Percentiles rank a stretch among this genome's conserved stretches.
phyloP scores from a whole-genome alignment of 2,797 vertebrate genomes.

The Acipenser oxyrinchus region DNA sequence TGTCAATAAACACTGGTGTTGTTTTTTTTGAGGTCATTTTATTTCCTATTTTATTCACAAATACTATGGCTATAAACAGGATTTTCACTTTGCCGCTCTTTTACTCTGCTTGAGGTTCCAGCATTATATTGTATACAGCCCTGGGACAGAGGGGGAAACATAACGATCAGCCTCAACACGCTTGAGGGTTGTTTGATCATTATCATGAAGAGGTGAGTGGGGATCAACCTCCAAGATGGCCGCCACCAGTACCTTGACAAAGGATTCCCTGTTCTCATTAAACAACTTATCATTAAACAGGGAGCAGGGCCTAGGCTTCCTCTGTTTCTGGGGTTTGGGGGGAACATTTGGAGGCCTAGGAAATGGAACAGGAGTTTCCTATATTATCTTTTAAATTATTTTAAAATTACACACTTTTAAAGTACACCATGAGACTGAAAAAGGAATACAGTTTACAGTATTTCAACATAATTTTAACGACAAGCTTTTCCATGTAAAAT shows the following conservation, averaged over 20 bases:
- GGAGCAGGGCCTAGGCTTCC: constrained; percentile 80
- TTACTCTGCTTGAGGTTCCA: not conserved
- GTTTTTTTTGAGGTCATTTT: no score
- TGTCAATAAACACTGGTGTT: no score
- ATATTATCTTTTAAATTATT: no score
- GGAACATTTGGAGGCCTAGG: constrained; percentile 82
- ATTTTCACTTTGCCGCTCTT: not conserved
- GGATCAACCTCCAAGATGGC: constrained; percentile 48
- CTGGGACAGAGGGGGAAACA: constrained; percentile 27
- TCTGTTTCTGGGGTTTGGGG: constrained; percentile 78
- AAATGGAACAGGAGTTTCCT: constrained; percentile 49
- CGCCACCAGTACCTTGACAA: constrained; percentile 81
- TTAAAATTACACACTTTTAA: no score
- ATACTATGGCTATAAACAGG: no score
- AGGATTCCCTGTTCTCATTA: constrained; percentile 93
- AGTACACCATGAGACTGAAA: no score
- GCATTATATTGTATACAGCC: no score
- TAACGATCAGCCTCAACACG: constrained; percentile 52
- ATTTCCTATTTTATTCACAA: no score
- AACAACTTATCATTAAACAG: constrained; percentile 91
- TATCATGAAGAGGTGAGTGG: constrained; percentile 41
- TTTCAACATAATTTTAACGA: no score
- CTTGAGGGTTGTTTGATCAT: constrained; percentile 47
- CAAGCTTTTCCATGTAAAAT: no score
- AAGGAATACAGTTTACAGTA: no score